Evolutionary conservation across 37 sponge, comb jelly and placozoan genomes (phyloP), one percentile per base, ranked within the genome.

Genomic region (Agelas oroides): DNA sequence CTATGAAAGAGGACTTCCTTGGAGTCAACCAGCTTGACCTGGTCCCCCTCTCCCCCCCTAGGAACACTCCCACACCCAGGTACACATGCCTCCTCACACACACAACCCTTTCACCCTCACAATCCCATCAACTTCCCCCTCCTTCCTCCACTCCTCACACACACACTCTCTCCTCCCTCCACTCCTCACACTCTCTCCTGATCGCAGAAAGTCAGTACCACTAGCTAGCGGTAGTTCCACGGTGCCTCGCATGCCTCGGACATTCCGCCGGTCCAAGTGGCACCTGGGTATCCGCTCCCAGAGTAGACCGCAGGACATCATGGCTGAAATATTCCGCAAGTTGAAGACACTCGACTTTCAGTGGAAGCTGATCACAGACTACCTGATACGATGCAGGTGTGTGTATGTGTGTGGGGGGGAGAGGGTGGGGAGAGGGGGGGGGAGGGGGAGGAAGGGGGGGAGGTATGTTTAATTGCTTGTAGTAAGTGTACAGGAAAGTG

Each of bases 241-340:
- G 15, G 77, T 71, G 0, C 2, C 54, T 23, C 32, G 39, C 1
- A 21, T 23, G 0, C 80, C 82, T 6, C 77, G 78, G n/a, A 23
- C 80, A 27, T 60, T 84, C 30, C 92, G 88, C 80, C 83, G 87
- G 27, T 81, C 95, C 35, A 91, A 77, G 68, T 97, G 98, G 98
- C 98, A 97, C 68, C 78, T 97, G 19, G 98, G 97, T 0, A 91
- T 92, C 57, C 73, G 90, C 1, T 92, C 93, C 19, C 88, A 88
- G 38, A 94, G 93, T 56, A 76, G 88, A 12, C 98, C 98, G 62
- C 95, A 92, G 83, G 93, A 97, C 63, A 97, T 97, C 41, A 95
- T 97, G 92, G 72, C 76, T 0, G 98, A 91, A 63, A 86, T 97
- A 0, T 95, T 90, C 78, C 78, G 87, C 33, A 96, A 97, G 40